Base-by-base conservation (phyloP, 2,888 invertebrate genomes). In the Steinernema hermaphroditum region DNA sequence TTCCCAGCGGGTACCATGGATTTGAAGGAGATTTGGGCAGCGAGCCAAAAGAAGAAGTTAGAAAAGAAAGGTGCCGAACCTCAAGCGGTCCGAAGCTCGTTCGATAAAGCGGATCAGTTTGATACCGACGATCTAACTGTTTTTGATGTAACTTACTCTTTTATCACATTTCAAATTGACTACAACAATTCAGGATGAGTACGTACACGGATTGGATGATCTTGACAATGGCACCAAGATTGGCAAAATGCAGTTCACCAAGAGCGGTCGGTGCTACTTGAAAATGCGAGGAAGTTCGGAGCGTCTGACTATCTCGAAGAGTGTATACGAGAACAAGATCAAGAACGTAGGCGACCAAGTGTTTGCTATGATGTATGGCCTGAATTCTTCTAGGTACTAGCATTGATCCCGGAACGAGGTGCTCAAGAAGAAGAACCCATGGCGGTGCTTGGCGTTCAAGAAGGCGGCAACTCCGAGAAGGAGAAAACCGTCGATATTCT, bases 221-320 rank as follows among this genome's bases (percentile, higher is more conserved):
- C 43, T 70, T 16, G 14, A 19, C 8, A 12, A 19, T 44, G 54
- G 54, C 32, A 37, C 70, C 16, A 9, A 9, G 29, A 50, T 70
- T 14, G 70, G 70, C 8, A 70, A 44, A n/a, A 19, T 70, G 29
- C 27, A 41, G 29, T 50, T 70, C 50, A 49, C 34, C n/a, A 70
- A 70, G 70, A 50, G 27, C 9, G 70, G 70, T 16, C 49, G 34
- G 14, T 37, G 50, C 29, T 19, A 32, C 24, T n/a, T 70, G 29
- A 70, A 50, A 19, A 22, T 70, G n/a, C 27, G 32, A 16, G 70
- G 70, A 1, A 70, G 29, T 32, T 2, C 22, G 2, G 16, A 70
- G 2, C 27, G n/a, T 0, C 8, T 70, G 0, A 29, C 22, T 4
- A 27, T 62, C 34, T 29, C 62, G 32, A 8, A 34, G 8, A 62